These are phyloP conservation scores for Nycteola revayana DNA, from an alignment of 2,888 invertebrate species.

Conservation along the genomic window DNA sequence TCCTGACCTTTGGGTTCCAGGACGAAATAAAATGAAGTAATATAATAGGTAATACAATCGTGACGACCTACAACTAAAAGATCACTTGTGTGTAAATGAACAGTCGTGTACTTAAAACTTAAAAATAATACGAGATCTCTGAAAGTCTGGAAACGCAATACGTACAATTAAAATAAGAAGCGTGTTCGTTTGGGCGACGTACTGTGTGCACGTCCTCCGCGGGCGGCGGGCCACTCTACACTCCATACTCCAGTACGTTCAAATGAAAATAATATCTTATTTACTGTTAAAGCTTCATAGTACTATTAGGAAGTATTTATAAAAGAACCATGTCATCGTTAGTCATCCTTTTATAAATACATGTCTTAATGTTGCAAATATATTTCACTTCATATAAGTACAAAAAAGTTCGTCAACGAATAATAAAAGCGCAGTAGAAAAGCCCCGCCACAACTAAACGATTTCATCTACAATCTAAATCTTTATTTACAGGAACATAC, in stretches of 20 bases:
- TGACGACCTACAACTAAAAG: slow-evolving; percentile 56
- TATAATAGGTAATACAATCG: slow-evolving; percentile 40
- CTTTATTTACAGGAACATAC: slow-evolving; percentile 51
- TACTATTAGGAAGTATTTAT: too few relatives aligned
- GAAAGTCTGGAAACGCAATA: slow-evolving; percentile 80
- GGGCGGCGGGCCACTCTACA: slow-evolving; percentile 1
- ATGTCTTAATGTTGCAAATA: too few relatives aligned
- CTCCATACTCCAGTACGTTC: too few relatives aligned
- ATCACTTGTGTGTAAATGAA: slow-evolving; percentile 69
- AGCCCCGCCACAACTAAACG: slow-evolving; percentile 23
- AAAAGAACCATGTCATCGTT: too few relatives aligned
- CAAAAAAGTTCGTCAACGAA: too few relatives aligned
- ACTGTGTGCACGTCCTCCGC: slow-evolving; percentile 23
- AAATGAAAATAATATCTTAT: not conserved
- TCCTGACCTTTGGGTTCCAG: slow-evolving; percentile 52
- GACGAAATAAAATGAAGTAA: too few relatives aligned
- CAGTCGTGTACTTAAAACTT: slow-evolving; percentile 76
- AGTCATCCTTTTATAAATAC: too few relatives aligned
- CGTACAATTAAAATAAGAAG: slow-evolving; percentile 67
- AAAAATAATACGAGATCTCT: slow-evolving; percentile 80
- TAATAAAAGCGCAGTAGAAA: too few relatives aligned
- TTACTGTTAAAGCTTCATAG: too few relatives aligned
- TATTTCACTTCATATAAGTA: too few relatives aligned
- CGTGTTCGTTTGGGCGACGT: slow-evolving; percentile 39
- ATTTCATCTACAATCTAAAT: slow-evolving; percentile 44